Conservation (phyloP, 2,888 invertebrate genomes). For the Pterostichus madidus region DNA sequence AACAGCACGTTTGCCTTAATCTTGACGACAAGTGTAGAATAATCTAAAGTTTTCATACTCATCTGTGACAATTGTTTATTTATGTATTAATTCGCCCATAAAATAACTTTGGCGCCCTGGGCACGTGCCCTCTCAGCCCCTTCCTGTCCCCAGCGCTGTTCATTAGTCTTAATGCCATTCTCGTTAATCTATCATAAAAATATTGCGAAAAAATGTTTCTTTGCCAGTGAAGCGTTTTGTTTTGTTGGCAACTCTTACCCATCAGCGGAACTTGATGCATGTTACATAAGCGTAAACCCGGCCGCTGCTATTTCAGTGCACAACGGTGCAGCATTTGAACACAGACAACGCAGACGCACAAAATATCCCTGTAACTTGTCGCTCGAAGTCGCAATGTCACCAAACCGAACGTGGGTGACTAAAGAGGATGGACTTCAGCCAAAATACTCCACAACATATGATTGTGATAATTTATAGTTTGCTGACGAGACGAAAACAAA, state of each 20-base stretch:
- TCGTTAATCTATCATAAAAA: neutral
- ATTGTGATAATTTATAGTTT: neutral
- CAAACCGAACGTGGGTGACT: constrained; percentile 40
- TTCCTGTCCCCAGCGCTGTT: neutral
- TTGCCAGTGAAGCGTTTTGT: constrained; percentile 13
- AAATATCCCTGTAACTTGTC: neutral
- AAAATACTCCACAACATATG: constrained; percentile 29
- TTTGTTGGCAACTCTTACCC: constrained; percentile 40
- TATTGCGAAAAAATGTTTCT: neutral
- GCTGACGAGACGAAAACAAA: constrained; percentile 9
- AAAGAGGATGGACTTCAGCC: constrained; percentile 33
- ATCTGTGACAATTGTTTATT: too few species aligned
- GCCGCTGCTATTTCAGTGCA: constrained; percentile 61
- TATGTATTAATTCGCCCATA: too few species aligned
- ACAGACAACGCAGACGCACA: constrained; percentile 19
- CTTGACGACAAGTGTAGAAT: too few species aligned
- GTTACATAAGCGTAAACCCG: constrained; percentile 48
- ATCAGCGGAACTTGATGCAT: neutral
- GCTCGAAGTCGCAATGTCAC: constrained; percentile 42
- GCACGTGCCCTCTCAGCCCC: too few species aligned
- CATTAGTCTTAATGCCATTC: neutral
- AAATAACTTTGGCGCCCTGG: too few species aligned
- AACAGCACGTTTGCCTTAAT: too few species aligned
- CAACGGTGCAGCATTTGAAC: constrained; percentile 34
- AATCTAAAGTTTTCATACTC: too few species aligned